Conservation (phyloP, 2,797 vertebrate species). For the Leptatherina wallacei region DNA sequence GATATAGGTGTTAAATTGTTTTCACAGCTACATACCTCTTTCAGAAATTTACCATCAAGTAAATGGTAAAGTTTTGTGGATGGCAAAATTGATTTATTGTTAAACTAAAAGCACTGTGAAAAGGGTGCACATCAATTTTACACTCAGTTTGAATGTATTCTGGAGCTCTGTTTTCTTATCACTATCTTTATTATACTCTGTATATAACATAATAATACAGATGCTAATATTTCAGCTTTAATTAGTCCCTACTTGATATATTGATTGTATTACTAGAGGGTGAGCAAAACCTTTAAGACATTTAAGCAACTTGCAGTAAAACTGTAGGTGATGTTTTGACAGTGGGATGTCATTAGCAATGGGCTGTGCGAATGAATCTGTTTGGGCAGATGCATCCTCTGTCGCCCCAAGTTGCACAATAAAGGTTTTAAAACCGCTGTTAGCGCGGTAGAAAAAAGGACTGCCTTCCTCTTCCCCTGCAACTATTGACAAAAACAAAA, state of each 20-base stretch:
- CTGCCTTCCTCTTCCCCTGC: slow-evolving; percentile 57
- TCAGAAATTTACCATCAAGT: too few species aligned
- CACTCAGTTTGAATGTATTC: background rate
- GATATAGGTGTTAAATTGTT: background rate
- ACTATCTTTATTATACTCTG: background rate
- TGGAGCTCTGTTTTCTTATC: background rate
- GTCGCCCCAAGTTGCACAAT: slow-evolving; percentile 70
- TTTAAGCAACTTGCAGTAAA: slow-evolving; percentile 33
- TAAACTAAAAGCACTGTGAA: too few species aligned
- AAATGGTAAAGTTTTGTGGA: too few species aligned
- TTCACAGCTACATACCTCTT: too few species aligned
- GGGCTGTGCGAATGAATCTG: slow-evolving; percentile 60
- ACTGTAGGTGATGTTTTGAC: slow-evolving; percentile 58
- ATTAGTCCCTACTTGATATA: slow-evolving; percentile 8
- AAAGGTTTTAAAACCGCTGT: slow-evolving; percentile 76
- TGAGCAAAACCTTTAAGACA: slow-evolving; percentile 19
- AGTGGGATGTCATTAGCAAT: slow-evolving; percentile 57
- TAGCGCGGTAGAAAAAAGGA: slow-evolving; percentile 48
- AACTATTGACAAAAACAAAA: slow-evolving; percentile 79
- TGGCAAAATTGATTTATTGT: too few species aligned
- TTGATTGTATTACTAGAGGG: slow-evolving; percentile 15
- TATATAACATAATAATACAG: slow-evolving; percentile 1
- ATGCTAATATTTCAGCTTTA: background rate
- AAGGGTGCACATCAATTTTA: too few species aligned
- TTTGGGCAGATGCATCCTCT: slow-evolving; percentile 65